Conservation (phyloP, 2,113 vertebrate genomes). For the Semicossyphus pulcher region DNA sequence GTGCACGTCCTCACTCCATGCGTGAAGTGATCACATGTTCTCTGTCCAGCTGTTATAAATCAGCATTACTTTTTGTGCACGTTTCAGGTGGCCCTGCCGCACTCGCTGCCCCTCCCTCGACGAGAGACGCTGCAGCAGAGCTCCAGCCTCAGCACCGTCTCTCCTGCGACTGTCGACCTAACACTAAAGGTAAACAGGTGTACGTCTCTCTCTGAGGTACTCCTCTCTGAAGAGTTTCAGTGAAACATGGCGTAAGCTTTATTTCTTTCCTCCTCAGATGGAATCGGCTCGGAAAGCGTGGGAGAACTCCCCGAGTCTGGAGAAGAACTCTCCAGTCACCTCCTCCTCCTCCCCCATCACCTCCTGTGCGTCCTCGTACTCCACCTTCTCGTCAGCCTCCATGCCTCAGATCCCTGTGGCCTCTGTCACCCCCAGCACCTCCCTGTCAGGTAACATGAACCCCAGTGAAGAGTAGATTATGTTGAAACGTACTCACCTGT, state of each 20-base stretch:
- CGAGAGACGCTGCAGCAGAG: conserved; percentile 95
- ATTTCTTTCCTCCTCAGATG: conserved; percentile 85
- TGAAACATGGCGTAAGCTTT: neutral
- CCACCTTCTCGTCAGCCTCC: conserved; percentile 94
- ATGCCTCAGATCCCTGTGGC: conserved; percentile 97
- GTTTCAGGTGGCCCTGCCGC: conserved; percentile 93
- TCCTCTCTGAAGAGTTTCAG: neutral
- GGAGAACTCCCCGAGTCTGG: conserved; percentile 97
- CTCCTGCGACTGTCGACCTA: conserved; percentile 96
- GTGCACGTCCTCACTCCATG: conserved; percentile 71
- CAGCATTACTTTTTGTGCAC: neutral
- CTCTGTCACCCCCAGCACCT: conserved; percentile 96
- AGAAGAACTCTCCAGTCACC: conserved; percentile 93
- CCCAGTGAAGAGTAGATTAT: neutral
- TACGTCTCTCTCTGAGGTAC: neutral
- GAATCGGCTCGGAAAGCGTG: conserved; percentile 98
- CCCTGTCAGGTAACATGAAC: conserved; percentile 87
- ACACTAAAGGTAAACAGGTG: conserved; percentile 92
- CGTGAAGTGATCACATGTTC: no score
- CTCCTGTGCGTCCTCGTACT: conserved; percentile 89
- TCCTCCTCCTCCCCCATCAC: conserved; percentile 91
- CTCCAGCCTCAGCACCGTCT: conserved; percentile 95
- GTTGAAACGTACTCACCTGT: neutral
- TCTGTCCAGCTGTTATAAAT: no score
- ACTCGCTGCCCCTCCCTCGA: conserved; percentile 93